Percentiles rank a stretch among this genome's conserved stretches.
These are phyloP conservation scores for Chloropsis hardwickii DNA, from an alignment of 2,113 vertebrate species.

Conservation along the genomic window DNA sequence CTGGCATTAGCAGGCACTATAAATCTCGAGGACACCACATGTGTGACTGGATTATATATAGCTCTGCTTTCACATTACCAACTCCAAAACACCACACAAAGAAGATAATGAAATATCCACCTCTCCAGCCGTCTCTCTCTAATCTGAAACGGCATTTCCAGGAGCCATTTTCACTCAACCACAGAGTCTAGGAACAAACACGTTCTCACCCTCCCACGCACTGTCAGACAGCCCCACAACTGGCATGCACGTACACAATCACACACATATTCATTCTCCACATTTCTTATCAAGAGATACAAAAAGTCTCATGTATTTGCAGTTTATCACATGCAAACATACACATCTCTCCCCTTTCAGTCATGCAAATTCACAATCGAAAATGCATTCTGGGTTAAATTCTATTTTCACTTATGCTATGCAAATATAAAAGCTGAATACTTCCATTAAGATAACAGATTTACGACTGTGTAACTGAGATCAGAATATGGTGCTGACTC, in stretches of 20 bases:
- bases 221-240: constrained; percentile 47
- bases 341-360: neutral
- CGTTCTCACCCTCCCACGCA: constrained; percentile 53
- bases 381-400: constrained; percentile 13
- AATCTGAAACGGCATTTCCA: constrained; percentile 66
- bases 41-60: constrained; percentile 78
- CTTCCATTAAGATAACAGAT: constrained; percentile 65
- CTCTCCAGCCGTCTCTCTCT: constrained; percentile 28
- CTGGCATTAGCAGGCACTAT: constrained; percentile 54
- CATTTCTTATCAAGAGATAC: neutral
- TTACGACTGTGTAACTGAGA: constrained; percentile 62
- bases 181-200: constrained; percentile 45
- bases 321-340: constrained; percentile 34
- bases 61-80: constrained; percentile 67
- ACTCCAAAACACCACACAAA: constrained; percentile 70
- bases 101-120: constrained; percentile 72
- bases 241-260: constrained; percentile 13
- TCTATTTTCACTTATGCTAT: constrained; percentile 61
- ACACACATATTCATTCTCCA: neutral
- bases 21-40: constrained; percentile 66
- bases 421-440: constrained; percentile 53
- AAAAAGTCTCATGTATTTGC: constrained; percentile 35
- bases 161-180: constrained; percentile 57
- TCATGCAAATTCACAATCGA: neutral
- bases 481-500: constrained; percentile 49